Base-by-base conservation (phyloP, 2,888 invertebrate genomes). In the Stenolophus ochropezus region DNA sequence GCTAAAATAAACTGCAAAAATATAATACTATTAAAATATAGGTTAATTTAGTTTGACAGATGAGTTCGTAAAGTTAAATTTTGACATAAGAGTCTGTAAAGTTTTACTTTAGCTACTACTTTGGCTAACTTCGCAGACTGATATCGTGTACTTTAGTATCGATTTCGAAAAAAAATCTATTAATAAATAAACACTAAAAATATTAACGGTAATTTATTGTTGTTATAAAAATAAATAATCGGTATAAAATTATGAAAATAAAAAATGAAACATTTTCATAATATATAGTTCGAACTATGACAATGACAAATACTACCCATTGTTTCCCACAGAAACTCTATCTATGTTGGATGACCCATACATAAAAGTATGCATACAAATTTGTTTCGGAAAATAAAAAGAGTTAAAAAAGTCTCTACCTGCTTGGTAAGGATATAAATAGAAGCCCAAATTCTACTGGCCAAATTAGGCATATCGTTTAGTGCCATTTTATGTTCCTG, bases 401-500 rank as follows among this genome's bases (percentile, higher is more conserved):
- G 23, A 21, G n/a, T 58, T 23, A 6, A 18, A 20, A 58, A 58
- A 58, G 11, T 42, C 4, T 65, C 14, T 65, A 65, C 65, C 65
- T 65, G 65, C 1, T 33, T 33, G 8, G 33, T 42, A 8, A 11
- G 33, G 33, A 42, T 65, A 25, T 23, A 65, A 27, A 33, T 65
- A 65, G 25, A 23, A 65, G 8, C 11, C 33, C 4, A 11, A 42
- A 42, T 42, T 42, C 18, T n/a, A 14, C 14, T 1, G 18, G 5
- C 27, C 33, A 65, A 65, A 33, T 65, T 65, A 33, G 65, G 65
- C 65, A 8, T 65, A 65, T 27, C 65, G 25, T 33, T 27, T 65
- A 65, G 65, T 65, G 65, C 65, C 16, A 33, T 65, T 27, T 65
- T 65, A 56, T 56, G 56, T 56, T 56, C 20, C 18, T 20, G 20